Evolutionary conservation across 1,140 invertebrate genomes (phyloP), one percentile per base, ranked within the genome.

Genomic region (Matsumurasca onukii): DNA sequence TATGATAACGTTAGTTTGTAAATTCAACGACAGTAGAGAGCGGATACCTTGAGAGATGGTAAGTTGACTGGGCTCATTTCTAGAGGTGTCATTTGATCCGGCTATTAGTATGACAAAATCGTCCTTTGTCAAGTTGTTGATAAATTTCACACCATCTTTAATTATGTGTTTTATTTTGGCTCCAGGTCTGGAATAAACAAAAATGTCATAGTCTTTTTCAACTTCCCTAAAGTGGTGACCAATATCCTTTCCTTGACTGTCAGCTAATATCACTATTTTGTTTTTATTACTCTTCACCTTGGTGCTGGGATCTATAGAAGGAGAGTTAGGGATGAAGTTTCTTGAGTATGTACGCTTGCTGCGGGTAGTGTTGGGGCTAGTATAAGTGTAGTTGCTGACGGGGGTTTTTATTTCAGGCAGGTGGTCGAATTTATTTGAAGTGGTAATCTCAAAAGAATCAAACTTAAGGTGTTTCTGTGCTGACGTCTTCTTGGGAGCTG

Each of bases 1-100:
- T 31, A 64, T 22, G 13, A 64, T 24, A n/a, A 64, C 62, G 39
- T 64, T 64, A 64, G 62, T 64, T 45, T 29, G 2, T 31, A 64
- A 22, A n/a, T n/a, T n/a, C n/a, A n/a, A n/a, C n/a, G n/a, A n/a
- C n/a, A n/a, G n/a, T n/a, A n/a, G n/a, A n/a, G 20, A 31, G 17
- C 39, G 34, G 24, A 64, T 64, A 25, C 62, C 62, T 12, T 30
- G 62, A 30, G 5, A 3, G 22, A 64, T 22, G 13, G 62, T 64
- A 24, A 39, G 45, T 27, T 45, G 62, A 9, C 45, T 5, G n/a
- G n/a, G n/a, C n/a, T n/a, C n/a, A n/a, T n/a, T n/a, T n/a, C n/a
- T n/a, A n/a, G n/a, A n/a, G n/a, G 22, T 30, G 45, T 64, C 62
- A n/a, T 64, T 64, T 17, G 62, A 34, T 2, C 62, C 62, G 22